These are phyloP conservation scores for Remorina albescens DNA, from an alignment of 2,797 vertebrate species.

Conservation along the genomic window DNA sequence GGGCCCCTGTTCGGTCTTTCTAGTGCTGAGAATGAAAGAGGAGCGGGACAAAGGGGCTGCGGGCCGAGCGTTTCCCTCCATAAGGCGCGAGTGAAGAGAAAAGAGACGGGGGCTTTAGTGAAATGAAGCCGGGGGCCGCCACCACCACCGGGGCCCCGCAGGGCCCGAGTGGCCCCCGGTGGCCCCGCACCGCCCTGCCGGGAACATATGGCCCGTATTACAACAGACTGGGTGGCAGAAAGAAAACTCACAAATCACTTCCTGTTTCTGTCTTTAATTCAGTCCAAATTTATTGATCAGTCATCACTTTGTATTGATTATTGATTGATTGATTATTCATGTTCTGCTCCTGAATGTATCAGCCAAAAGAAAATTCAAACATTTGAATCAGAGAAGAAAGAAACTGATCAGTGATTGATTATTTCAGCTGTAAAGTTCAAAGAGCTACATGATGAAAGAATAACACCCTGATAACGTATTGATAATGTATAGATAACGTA, in stretches of 20 bases:
- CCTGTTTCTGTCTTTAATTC: neutral
- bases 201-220: conserved; percentile 90
- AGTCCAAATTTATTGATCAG: too few relatives aligned
- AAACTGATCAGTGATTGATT: too few relatives aligned
- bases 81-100: conserved; percentile 85
- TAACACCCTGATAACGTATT: too few relatives aligned
- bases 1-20: conserved; percentile 87
- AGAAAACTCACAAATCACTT: neutral
- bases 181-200: conserved; percentile 81
- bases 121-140: conserved; percentile 22
- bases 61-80: conserved; percentile 89
- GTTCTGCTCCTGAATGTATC: too few relatives aligned
- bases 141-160: neutral
- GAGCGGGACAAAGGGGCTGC: conserved; percentile 81
- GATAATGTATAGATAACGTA: too few relatives aligned
- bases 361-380: too few relatives aligned
- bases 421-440: too few relatives aligned
- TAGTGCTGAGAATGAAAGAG: conserved; percentile 89
- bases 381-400: too few relatives aligned
- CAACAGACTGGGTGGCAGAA: conserved; percentile 67
- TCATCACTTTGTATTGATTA: too few relatives aligned
- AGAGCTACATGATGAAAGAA: too few relatives aligned
- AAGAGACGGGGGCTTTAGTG: conserved; percentile 83
- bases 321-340: too few relatives aligned
- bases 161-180: conserved; percentile 22